Conservation (phyloP, 2,888 invertebrate genomes). For the Nomada ruficornis region DNA sequence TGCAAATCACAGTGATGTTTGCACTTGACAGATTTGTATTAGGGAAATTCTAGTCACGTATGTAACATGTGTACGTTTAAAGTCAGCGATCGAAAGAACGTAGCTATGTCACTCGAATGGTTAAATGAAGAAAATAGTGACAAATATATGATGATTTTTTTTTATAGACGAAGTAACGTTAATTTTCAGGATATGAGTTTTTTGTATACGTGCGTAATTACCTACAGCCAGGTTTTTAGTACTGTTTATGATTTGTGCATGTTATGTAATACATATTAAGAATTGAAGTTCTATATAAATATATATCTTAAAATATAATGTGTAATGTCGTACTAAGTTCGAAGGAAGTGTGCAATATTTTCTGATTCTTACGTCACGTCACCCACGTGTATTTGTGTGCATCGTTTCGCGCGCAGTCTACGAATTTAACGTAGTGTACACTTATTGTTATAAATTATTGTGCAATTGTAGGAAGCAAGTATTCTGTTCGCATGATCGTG, state of each 20-base stretch:
- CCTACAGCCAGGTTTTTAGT: neutral
- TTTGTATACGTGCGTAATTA: neutral
- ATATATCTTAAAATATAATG: conserved; percentile 11
- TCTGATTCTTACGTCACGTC: conserved; percentile 6
- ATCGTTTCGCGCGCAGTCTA: conserved; percentile 20
- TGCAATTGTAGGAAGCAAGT: neutral
- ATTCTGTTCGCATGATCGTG: conserved; percentile 12
- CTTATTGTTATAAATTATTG: neutral
- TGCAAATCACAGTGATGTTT: conserved; percentile 23
- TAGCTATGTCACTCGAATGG: neutral
- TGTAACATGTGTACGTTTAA: neutral
- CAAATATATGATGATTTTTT: neutral
- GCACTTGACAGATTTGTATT: conserved; percentile 27
- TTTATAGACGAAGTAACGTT: neutral
- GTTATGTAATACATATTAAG: neutral
- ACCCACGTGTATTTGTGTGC: conserved; percentile 6
- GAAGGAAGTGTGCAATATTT: neutral
- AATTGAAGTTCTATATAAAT: conserved; percentile 4
- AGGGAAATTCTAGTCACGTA: neutral
- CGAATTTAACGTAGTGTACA: neutral
- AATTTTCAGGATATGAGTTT: neutral
- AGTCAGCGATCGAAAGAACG: neutral
- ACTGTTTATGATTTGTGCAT: neutral
- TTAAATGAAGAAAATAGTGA: conserved; percentile 1
- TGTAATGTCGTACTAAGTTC: neutral